Percentiles rank a stretch among this genome's conserved stretches.
Evolutionary conservation across 2,888 invertebrate species (phyloP).

Genomic region (Lithophane socia): DNA sequence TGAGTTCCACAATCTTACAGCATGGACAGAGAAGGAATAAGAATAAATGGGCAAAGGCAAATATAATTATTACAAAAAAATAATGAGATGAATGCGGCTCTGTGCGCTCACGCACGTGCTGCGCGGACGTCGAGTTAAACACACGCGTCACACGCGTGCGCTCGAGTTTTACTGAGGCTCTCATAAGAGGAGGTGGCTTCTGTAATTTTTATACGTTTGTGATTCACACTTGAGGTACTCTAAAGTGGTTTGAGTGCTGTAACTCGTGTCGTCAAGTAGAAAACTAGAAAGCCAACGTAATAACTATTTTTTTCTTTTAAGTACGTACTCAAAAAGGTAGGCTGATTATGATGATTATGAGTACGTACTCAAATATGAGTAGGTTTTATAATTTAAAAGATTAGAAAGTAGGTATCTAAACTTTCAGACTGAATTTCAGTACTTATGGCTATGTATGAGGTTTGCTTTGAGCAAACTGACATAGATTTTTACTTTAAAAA

Average conservation of each 20-base stretch:
- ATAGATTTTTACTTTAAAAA: neutral
- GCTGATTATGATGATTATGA: no score
- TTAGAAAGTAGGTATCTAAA: neutral
- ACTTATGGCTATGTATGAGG: neutral
- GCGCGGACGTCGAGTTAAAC: conserved; percentile 16
- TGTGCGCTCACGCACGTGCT: conserved; percentile 66
- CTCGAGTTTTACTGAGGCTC: neutral
- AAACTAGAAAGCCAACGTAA: neutral
- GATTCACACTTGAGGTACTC: neutral
- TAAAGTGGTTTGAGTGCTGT: neutral
- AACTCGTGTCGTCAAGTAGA: neutral
- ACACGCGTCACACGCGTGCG: conserved; percentile 50
- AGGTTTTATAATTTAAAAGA: neutral
- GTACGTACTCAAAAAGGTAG: neutral
- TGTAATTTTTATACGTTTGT: neutral
- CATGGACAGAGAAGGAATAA: no score
- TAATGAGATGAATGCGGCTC: conserved; percentile 21
- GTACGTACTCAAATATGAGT: neutral
- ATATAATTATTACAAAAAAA: neutral
- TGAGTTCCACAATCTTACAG: no score
- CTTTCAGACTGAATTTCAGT: neutral
- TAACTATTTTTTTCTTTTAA: neutral
- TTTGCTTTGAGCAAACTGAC: neutral
- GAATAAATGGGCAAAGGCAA: no score
- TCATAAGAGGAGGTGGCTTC: conserved; percentile 47